Evolutionary conservation across 1,140 invertebrate genomes (phyloP).

Genomic region (Drosophila athabasca): DNA sequence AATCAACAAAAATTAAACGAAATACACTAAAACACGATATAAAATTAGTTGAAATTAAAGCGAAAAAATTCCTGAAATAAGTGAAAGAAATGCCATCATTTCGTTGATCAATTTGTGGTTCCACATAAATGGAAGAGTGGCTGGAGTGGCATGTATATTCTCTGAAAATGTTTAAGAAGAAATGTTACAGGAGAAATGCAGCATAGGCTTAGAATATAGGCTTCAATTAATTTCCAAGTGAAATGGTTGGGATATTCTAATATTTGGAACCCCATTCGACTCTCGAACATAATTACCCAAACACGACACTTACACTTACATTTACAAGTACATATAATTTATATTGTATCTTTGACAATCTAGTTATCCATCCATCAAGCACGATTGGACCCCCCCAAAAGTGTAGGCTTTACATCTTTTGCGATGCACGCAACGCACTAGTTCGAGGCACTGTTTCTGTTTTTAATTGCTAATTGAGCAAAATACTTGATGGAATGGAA

Average conservation of each 20-base stretch:
- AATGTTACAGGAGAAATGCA: too few relatives aligned
- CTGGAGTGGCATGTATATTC: too few relatives aligned
- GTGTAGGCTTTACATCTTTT: constrained; percentile 6
- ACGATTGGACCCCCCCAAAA: constrained; percentile 37
- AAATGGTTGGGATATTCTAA: too few relatives aligned
- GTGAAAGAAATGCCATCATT: neutral
- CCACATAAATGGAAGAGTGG: neutral
- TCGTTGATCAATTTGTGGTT: neutral
- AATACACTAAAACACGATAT: constrained; percentile 58
- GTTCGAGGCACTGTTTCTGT: constrained; percentile 50
- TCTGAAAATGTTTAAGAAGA: too few relatives aligned
- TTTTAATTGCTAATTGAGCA: constrained; percentile 77
- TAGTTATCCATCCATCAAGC: constrained; percentile 71
- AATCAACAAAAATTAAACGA: constrained; percentile 78
- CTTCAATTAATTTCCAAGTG: too few relatives aligned
- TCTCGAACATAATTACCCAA: constrained; percentile 34
- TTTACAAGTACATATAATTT: constrained; percentile 30
- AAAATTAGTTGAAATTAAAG: constrained; percentile 34
- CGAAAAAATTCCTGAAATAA: constrained; percentile 22
- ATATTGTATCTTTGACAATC: constrained; percentile 46
- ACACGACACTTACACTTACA: constrained; percentile 52
- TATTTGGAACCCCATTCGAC: constrained; percentile 2
- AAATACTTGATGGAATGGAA: constrained; percentile 57
- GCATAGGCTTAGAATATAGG: too few relatives aligned
- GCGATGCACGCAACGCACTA: constrained; percentile 54